These are phyloP conservation scores for Distichodus sexfasciatus DNA, from an alignment of 2,797 vertebrate species.

Conservation along the genomic window DNA sequence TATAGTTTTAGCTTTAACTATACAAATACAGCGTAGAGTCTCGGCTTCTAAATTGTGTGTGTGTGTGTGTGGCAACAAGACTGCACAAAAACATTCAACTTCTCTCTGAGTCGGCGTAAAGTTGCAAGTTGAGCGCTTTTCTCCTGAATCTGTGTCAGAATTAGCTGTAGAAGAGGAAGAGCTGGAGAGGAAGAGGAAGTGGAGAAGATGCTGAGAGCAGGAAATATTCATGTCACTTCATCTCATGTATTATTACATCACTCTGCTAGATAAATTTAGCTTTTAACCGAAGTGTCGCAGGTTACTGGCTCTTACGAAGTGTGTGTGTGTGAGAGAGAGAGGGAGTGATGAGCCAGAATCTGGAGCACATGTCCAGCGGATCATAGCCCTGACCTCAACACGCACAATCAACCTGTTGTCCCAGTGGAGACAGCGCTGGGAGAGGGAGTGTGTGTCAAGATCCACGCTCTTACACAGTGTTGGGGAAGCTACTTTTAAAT, in stretches of 20 bases:
- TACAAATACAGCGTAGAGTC: no score
- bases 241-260: not conserved
- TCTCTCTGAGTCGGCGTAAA: constrained; percentile 14
- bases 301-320: no score
- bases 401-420: constrained; percentile 54
- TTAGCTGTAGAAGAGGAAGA: constrained; percentile 39
- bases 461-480: no score
- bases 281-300: no score
- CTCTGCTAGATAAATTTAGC: not conserved
- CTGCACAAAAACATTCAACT: not conserved
- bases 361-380: constrained; percentile 33
- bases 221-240: not conserved
- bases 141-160: constrained; percentile 22
- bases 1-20: no score
- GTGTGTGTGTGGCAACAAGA: not conserved
- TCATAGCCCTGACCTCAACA: constrained; percentile 46
- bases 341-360: constrained; percentile 26
- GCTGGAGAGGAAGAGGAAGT: constrained; percentile 51
- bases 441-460: constrained; percentile 2
- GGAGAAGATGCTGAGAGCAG: constrained; percentile 38
- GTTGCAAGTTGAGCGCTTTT: constrained; percentile 27
- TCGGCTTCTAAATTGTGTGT: no score
- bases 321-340: constrained; percentile 17
- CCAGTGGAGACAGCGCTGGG: constrained; percentile 41
- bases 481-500: no score